phyloP scores from a whole-genome alignment of 2,888 invertebrate species.

The Formica aserva region DNA sequence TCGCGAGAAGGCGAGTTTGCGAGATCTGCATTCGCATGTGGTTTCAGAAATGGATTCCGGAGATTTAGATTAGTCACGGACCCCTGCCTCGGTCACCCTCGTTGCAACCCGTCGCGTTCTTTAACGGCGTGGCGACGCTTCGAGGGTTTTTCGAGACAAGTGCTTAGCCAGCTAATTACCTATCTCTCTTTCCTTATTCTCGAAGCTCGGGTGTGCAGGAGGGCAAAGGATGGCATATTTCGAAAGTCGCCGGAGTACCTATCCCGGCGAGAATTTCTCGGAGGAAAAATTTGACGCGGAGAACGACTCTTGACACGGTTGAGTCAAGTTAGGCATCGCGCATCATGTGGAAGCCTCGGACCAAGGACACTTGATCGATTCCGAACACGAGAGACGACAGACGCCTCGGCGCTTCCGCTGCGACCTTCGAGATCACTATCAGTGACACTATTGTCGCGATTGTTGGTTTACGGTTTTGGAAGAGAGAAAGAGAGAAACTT shows the following conservation, averaged over 20 bases:
- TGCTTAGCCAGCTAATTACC: constrained; percentile 76
- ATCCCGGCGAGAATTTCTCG: not conserved
- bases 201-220: not conserved
- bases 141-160: constrained; percentile 53
- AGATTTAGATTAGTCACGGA: constrained; percentile 73
- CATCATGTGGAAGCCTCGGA: not conserved
- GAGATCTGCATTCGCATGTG: constrained; percentile 46
- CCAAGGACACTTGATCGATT: constrained; percentile 30
- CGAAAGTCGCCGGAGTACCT: constrained; percentile 19
- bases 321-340: constrained; percentile 10
- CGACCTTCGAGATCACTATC: not conserved
- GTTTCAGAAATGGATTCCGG: not conserved
- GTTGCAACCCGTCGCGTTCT: constrained; percentile 16
- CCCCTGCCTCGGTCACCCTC: constrained; percentile 48
- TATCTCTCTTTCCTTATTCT: constrained; percentile 32
- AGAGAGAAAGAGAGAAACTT: not conserved
- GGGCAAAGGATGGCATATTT: constrained; percentile 27
- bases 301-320: constrained; percentile 1
- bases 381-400: not conserved
- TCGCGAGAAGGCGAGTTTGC: not conserved
- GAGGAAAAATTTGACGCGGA: constrained; percentile 7
- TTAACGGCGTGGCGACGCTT: constrained; percentile 51
- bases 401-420: not conserved
- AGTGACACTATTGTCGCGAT: not conserved
- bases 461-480: not conserved